Evolutionary conservation across 2,113 vertebrate genomes (phyloP), one percentile per base, ranked within the genome.

Genomic region (Stomatorhinus ivindoensis): DNA sequence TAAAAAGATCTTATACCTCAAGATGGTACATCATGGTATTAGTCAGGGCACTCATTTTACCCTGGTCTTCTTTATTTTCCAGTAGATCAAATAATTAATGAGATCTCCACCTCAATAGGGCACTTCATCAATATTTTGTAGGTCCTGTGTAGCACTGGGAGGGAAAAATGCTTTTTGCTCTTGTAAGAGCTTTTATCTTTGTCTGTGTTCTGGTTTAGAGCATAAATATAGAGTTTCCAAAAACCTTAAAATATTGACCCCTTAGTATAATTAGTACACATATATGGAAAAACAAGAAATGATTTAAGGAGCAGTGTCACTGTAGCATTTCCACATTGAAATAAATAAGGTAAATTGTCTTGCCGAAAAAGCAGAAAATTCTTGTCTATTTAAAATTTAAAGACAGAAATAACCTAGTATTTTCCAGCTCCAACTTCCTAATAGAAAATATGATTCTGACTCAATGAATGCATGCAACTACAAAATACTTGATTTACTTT

Each of bases 1-100:
- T 99, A 99, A 98, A 98, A 97, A 97, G 97, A 98, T 99, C 97
- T 98, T 98, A 97, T 97, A 97, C 96, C 96, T 97, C 96, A 97
- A 98, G 98, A 99, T 98, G 97, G 97, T 97, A 95, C 97, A 98
- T 97, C 96, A 95, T 94, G 94, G 97, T 96, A 97, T 98, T 97
- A 98, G 97, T 93, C 93, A 92, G 94, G 69, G 95, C 96, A 96
- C 95, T 95, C 96, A 95, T 95, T 97, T 96, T 93, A 86, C 93
- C 92, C 95, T 92, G 90, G 94, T 93, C 95, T 95, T 94, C 95
- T 94, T 95, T 84, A 39, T 80, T 95, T 94, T 94, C 95, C 95
- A 96, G 96, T 94, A 95, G 95, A 97, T 96, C 93, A 97, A 97
- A 97, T 97, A 97, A 97, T 97, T 97, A 97, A 97, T 97, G 95